These are phyloP conservation scores for Notolepis coatsorum DNA, from an alignment of 2,797 vertebrate genomes.

Conservation along the genomic window DNA sequence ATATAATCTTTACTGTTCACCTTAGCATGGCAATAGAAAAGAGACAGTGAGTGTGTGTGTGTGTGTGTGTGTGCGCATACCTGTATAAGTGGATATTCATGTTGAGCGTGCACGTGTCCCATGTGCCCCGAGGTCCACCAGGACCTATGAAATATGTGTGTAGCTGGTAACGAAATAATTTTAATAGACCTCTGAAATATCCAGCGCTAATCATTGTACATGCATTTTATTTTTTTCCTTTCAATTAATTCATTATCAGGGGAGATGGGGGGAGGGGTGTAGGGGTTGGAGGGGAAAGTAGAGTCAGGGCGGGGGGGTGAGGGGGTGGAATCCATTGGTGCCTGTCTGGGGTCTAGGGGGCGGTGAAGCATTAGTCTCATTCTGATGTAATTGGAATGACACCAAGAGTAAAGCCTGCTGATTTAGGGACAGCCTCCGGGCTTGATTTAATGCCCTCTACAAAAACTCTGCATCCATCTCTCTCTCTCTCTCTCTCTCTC, in stretches of 20 bases:
- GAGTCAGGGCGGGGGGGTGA: constrained; percentile 39
- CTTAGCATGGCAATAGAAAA: background rate
- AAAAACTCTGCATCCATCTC: constrained; percentile 80
- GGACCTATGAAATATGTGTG: constrained; percentile 18
- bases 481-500: constrained; percentile 32
- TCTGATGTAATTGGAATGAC: constrained; percentile 83
- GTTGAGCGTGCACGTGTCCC: constrained; percentile 1
- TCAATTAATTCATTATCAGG: constrained; percentile 78
- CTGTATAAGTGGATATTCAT: constrained; percentile 14
- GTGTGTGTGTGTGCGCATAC: constrained; percentile 20
- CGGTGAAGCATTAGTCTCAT: constrained; percentile 73
- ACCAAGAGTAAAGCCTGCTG: constrained; percentile 77
- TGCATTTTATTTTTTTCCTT: constrained; percentile 59
- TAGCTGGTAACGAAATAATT: constrained; percentile 45
- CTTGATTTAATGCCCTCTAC: constrained; percentile 77
- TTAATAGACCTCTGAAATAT: constrained; percentile 62
- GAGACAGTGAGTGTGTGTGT: constrained; percentile 3
- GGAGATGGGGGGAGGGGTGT: constrained; percentile 38
- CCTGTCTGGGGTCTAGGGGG: constrained; percentile 65
- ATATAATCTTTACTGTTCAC: constrained; percentile 2
- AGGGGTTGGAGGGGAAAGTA: constrained; percentile 53
- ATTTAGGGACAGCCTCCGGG: constrained; percentile 78
- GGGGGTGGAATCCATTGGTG: constrained; percentile 65
- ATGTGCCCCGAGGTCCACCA: constrained; percentile 25
- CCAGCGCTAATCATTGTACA: constrained; percentile 73